Percentiles rank a stretch among this genome's conserved stretches.
Conservation (phyloP, 1,140 invertebrate species). For the Drosophila gunungcola region DNA sequence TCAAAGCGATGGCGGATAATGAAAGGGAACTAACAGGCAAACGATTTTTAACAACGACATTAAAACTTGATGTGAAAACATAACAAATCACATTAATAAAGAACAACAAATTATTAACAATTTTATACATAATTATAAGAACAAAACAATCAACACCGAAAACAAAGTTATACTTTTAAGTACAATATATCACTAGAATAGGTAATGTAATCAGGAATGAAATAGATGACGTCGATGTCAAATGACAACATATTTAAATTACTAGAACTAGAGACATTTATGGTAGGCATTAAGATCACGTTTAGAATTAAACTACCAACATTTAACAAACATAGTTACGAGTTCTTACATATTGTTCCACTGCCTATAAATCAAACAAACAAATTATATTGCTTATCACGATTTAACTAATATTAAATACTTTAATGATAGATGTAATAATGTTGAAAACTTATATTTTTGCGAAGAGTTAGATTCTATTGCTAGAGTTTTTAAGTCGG, state of each 20-base stretch:
- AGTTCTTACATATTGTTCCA: background rate
- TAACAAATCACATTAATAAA: conserved; percentile 2
- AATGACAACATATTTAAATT: background rate
- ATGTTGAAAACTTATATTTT: background rate
- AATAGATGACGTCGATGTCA: background rate
- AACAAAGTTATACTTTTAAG: background rate
- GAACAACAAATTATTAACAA: background rate
- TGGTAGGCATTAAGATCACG: background rate
- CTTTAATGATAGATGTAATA: background rate
- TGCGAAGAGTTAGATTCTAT: background rate
- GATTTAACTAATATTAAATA: background rate
- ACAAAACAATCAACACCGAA: background rate
- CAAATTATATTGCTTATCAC: background rate
- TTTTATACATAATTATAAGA: conserved; percentile 4
- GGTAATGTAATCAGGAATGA: background rate
- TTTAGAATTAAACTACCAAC: background rate
- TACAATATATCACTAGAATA: conserved; percentile 2
- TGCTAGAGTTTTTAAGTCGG: background rate
- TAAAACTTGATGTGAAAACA: background rate
- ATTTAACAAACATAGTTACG: background rate
- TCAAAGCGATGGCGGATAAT: conserved; percentile 2
- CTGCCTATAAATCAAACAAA: background rate
- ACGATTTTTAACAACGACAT: background rate
- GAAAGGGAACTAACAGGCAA: background rate
- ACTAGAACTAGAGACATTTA: background rate